A percentile compares a stretch with the other conserved stretches of the same genome.
Evolutionary conservation across 2,113 vertebrate genomes (phyloP).

Genomic region (Lophochroa leadbeateri): DNA sequence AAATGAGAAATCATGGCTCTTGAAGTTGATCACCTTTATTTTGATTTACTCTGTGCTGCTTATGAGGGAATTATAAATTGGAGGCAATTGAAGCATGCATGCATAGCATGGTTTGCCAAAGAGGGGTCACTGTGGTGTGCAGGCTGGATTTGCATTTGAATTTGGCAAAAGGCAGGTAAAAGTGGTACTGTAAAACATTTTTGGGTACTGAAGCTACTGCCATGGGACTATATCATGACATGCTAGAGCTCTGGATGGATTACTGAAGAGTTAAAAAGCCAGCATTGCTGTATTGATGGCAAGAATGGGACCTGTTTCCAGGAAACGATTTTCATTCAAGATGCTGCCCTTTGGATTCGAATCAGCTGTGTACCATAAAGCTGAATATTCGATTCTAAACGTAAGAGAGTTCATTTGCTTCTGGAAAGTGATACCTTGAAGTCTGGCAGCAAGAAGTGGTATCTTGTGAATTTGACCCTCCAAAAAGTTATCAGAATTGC

Average conservation of each 20-base stretch:
- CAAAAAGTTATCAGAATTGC: constrained; percentile 63
- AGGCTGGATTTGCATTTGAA: constrained; percentile 32
- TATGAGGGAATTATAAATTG: neutral
- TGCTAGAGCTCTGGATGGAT: neutral
- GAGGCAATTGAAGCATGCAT: neutral
- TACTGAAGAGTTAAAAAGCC: constrained; percentile 19
- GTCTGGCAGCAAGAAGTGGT: constrained; percentile 6
- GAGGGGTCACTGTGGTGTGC: neutral
- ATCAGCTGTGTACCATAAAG: constrained; percentile 36
- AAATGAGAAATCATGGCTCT: constrained; percentile 38
- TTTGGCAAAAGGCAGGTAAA: constrained; percentile 10
- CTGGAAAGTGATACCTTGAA: neutral
- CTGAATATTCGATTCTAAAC: constrained; percentile 46
- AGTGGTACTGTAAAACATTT: constrained; percentile 24
- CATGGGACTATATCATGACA: neutral
- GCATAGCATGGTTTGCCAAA: neutral
- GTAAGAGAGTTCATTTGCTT: constrained; percentile 39
- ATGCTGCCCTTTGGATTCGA: constrained; percentile 48
- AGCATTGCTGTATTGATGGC: neutral
- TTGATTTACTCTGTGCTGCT: constrained; percentile 34
- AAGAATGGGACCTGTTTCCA: constrained; percentile 12
- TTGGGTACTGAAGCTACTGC: neutral
- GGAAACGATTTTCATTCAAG: constrained; percentile 21
- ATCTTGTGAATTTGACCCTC: constrained; percentile 28
- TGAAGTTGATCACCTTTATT: constrained; percentile 30